A percentile compares a stretch with the other conserved stretches of the same genome.
phyloP scores from a whole-genome alignment of 2,888 invertebrate genomes.

The Tubulanus polymorphus region DNA sequence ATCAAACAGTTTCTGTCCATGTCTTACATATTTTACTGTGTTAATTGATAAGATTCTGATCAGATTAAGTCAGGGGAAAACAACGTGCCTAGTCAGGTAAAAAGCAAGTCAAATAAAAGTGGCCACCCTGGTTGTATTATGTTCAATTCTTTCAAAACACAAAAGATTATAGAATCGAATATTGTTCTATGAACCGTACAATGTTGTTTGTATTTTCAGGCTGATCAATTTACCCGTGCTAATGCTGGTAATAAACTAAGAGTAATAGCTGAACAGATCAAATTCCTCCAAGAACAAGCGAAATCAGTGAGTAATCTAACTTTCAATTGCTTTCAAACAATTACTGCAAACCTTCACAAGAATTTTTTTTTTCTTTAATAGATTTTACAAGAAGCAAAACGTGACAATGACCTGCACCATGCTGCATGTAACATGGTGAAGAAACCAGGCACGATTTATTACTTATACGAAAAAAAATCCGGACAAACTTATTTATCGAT shows the following conservation, averaged over 20 bases:
- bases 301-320: conserved; percentile 52
- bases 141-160: too few relatives aligned
- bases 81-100: too few relatives aligned
- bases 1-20: too few relatives aligned
- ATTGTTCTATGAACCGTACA: too few relatives aligned
- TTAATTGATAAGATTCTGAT: too few relatives aligned
- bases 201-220: too few relatives aligned
- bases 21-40: too few relatives aligned
- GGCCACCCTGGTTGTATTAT: too few relatives aligned
- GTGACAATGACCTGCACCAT: conserved; percentile 63
- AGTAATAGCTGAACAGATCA: conserved; percentile 69
- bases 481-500: conserved; percentile 72
- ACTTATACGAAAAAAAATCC: conserved; percentile 64
- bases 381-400: conserved; percentile 52
- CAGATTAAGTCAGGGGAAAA: too few relatives aligned
- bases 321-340: too few relatives aligned
- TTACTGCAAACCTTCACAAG: neutral
- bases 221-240: conserved; percentile 61
- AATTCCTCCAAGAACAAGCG: conserved; percentile 66
- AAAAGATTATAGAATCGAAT: too few relatives aligned
- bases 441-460: conserved; percentile 68
- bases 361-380: conserved; percentile 13
- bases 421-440: conserved; percentile 72
- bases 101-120: too few relatives aligned
- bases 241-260: conserved; percentile 64